Percentiles rank a stretch among this genome's conserved stretches.
Evolutionary conservation across 2,797 vertebrate genomes (phyloP).

Genomic region (Lemur catta): DNA sequence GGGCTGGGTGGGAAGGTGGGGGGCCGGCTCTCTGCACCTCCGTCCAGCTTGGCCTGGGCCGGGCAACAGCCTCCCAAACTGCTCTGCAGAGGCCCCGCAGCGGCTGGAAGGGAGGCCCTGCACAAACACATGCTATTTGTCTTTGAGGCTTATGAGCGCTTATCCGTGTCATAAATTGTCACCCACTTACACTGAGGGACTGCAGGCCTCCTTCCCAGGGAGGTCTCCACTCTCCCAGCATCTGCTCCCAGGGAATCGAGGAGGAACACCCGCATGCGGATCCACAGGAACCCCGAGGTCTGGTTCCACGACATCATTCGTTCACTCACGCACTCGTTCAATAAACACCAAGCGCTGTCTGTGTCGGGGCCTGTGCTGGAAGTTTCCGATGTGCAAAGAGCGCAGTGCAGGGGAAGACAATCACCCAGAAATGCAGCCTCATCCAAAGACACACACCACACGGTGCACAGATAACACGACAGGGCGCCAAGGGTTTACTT

Average conservation of each 20-base stretch:
- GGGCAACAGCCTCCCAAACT: slow-evolving; percentile 31
- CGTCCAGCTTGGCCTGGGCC: not conserved
- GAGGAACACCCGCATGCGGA: accelerated
- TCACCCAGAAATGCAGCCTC: accelerated
- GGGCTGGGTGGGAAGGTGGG: not conserved
- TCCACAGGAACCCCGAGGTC: not conserved
- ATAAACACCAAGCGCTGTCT: not conserved
- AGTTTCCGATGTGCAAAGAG: not conserved
- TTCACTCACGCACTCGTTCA: not conserved
- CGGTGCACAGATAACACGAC: accelerated
- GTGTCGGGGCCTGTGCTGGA: not conserved
- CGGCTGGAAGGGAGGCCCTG: not conserved
- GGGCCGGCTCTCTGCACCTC: not conserved
- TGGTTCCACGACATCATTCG: not conserved
- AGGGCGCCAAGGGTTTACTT: not conserved
- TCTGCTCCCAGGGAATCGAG: not conserved
- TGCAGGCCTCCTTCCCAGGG: not conserved
- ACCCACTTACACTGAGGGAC: slow-evolving; percentile 46
- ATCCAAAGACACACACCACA: not conserved
- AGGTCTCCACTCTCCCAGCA: not conserved
- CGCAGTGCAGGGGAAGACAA: not conserved
- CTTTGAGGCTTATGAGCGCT: slow-evolving; percentile 48
- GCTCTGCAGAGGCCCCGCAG: not conserved
- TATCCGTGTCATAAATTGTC: slow-evolving; percentile 49
- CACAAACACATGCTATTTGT: not conserved